Conservation (phyloP, 2,797 vertebrate species). For the Pristis pectinata region DNA sequence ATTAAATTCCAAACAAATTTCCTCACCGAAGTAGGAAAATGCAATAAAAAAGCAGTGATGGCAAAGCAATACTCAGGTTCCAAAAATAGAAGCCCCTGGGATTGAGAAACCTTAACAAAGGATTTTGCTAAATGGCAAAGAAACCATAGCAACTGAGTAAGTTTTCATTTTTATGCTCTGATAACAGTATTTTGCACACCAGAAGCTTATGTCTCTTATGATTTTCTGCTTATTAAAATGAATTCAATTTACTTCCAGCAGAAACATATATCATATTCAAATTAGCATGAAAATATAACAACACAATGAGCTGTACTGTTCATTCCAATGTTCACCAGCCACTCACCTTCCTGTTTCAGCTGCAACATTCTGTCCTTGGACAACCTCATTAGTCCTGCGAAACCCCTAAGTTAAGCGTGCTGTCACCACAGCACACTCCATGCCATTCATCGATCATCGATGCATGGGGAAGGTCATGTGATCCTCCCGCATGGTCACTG, state of each 20-base stretch:
- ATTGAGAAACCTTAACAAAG: neutral
- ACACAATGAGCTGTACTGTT: neutral
- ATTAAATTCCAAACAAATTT: neutral
- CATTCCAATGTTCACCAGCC: no score
- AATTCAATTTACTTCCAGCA: neutral
- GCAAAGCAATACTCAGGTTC: neutral
- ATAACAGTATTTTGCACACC: neutral
- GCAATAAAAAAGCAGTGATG: neutral
- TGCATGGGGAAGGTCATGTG: no score
- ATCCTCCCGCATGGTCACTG: no score
- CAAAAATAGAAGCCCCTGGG: neutral
- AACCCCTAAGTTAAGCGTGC: no score
- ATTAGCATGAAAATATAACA: neutral
- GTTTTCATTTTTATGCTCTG: neutral
- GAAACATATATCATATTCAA: neutral
- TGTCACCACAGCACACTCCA: no score
- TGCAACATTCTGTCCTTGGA: no score
- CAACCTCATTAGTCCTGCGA: no score
- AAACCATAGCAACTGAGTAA: conserved; percentile 23
- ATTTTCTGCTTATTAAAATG: neutral
- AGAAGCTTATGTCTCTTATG: neutral
- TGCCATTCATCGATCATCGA: no score
- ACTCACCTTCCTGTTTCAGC: no score
- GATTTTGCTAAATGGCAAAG: neutral
- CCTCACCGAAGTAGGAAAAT: neutral